These are phyloP conservation scores for Tautogolabrus adspersus DNA, from an alignment of 2,113 vertebrate genomes.

Conservation along the genomic window DNA sequence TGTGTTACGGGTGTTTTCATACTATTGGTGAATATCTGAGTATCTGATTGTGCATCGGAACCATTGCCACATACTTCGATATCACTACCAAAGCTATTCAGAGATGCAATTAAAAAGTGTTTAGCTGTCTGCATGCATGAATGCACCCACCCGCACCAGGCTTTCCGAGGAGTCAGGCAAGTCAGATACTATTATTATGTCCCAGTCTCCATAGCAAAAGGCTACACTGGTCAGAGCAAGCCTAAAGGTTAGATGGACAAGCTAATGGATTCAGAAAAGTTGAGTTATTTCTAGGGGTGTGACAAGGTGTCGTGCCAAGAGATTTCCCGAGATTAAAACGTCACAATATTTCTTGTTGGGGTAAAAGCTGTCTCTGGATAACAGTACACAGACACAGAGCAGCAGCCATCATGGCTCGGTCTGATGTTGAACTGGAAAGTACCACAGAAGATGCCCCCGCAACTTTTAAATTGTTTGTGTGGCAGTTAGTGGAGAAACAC, in stretches of 20 bases:
- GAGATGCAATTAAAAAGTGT: conserved; percentile 81
- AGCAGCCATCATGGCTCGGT: too few species aligned
- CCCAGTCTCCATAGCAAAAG: conserved; percentile 64
- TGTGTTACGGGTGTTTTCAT: conserved; percentile 53
- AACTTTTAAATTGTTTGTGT: too few species aligned
- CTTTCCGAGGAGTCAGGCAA: conserved; percentile 68
- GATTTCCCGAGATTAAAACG: too few species aligned
- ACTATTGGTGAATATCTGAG: conserved; percentile 44
- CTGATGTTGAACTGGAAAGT: too few species aligned
- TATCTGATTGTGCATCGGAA: conserved; percentile 57
- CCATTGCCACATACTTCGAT: conserved; percentile 70
- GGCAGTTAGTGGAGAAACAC: too few species aligned
- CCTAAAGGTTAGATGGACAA: conserved; percentile 50
- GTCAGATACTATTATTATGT: conserved; percentile 77
- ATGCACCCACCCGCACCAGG: conserved; percentile 61
- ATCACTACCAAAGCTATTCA: conserved; percentile 75
- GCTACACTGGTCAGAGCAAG: conserved; percentile 63
- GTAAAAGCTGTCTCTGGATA: too few species aligned
- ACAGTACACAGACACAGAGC: too few species aligned
- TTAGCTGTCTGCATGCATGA: conserved; percentile 74
- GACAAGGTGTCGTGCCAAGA: too few species aligned
- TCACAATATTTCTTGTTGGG: too few species aligned
- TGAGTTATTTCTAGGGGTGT: conserved; percentile 22
- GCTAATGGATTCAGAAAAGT: conserved; percentile 48
- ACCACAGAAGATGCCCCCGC: too few species aligned